These are phyloP conservation scores for Aphelocoma coerulescens DNA, from an alignment of 2,113 vertebrate genomes.

Conservation along the genomic window DNA sequence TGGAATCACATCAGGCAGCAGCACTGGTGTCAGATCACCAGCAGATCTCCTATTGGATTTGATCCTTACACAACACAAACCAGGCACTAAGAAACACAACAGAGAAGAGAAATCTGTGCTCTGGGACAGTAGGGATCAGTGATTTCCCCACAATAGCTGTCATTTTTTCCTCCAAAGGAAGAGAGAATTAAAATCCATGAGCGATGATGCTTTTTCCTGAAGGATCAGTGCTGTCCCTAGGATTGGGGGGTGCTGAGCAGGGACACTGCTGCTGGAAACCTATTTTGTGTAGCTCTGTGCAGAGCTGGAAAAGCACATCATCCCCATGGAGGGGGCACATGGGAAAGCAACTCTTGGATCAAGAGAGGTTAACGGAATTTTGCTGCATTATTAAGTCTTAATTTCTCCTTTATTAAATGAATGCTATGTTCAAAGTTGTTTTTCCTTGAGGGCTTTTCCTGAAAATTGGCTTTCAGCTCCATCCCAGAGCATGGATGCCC, in stretches of 20 bases:
- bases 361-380: conserved; percentile 76
- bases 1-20: background rate
- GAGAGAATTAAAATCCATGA: background rate
- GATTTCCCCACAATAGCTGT: background rate
- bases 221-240: background rate
- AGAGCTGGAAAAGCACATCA: conserved; percentile 20
- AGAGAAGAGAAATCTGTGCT: background rate
- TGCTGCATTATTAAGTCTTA: conserved; percentile 76
- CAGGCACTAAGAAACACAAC: background rate
- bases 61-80: accelerated
- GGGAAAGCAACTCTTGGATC: conserved; percentile 57
- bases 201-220: background rate
- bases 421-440: conserved; percentile 55
- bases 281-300: background rate
- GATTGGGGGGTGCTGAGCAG: background rate
- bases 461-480: conserved; percentile 66
- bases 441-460: conserved; percentile 70
- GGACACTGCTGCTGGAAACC: background rate
- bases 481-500: background rate
- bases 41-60: background rate
- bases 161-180: background rate
- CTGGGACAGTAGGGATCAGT: background rate
- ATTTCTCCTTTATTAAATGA: conserved; percentile 75
- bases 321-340: conserved; percentile 28
- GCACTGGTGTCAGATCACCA: background rate